phyloP scores from a whole-genome alignment of 2,888 invertebrate genomes.

The Cataglyphis livida region DNA sequence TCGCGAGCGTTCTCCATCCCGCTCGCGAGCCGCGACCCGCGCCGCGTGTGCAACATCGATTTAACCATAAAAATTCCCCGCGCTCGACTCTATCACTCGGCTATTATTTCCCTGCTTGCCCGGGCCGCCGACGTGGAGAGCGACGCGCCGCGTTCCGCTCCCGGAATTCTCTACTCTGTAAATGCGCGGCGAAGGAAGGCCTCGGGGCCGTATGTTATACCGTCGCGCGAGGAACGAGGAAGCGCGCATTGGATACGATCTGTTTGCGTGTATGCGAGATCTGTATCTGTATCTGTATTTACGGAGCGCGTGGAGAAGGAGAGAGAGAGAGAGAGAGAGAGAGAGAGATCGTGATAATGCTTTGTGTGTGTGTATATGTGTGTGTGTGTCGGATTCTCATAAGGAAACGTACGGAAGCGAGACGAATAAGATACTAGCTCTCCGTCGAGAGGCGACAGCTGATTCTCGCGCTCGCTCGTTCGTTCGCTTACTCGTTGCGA shows the following conservation, averaged over 20 bases:
- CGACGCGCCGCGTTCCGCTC: slow-evolving; percentile 26
- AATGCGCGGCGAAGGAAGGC: slow-evolving; percentile 37
- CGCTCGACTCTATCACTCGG: slow-evolving; percentile 82
- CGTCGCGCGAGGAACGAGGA: slow-evolving; percentile 42
- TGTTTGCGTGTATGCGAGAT: background rate
- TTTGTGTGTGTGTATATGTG: background rate
- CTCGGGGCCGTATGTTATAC: slow-evolving; percentile 5
- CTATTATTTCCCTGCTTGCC: slow-evolving; percentile 82
- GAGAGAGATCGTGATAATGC: background rate
- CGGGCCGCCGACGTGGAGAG: slow-evolving; percentile 73
- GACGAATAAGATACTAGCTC: slow-evolving; percentile 32
- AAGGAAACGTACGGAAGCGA: slow-evolving; percentile 49
- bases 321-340: slow-evolving; percentile 19
- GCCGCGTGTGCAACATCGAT: slow-evolving; percentile 81
- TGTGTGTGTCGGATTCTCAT: slow-evolving; percentile 5
- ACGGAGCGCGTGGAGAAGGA: background rate
- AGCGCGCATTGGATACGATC: slow-evolving; percentile 15
- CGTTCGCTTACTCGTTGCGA: slow-evolving; percentile 20
- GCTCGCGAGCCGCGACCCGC: slow-evolving; percentile 42
- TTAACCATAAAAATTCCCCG: slow-evolving; percentile 84
- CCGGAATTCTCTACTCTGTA: slow-evolving; percentile 60
- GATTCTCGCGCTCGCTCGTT: slow-evolving; percentile 33
- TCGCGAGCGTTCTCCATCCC: slow-evolving; percentile 25
- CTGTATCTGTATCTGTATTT: too few species aligned
- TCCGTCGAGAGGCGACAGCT: slow-evolving; percentile 27